Base-by-base conservation (phyloP, 2,888 invertebrate genomes). In the Thera britannica region DNA sequence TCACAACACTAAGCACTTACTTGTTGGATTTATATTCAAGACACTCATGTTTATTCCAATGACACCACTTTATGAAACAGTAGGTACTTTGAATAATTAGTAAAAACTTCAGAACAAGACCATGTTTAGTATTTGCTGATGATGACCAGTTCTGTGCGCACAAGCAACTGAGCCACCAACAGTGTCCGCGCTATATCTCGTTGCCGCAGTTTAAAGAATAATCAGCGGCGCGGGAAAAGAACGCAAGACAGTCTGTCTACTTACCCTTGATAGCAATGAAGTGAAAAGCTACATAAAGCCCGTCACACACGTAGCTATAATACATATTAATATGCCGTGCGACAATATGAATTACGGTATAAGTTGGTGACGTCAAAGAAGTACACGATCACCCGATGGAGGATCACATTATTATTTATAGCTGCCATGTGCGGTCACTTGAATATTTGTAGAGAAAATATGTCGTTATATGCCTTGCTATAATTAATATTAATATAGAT, bases 201-300 rank as follows among this genome's bases (percentile, higher is more conserved):
- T 52, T 65, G 58, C 38, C 65, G 56, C 55, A 5, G 61, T 65
- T 61, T 68, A 67, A 67, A 51, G 56, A 60, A 71, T 74, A 71
- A 66, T 65, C 62, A 67, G 58, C 71, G 65, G 65, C 51, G 72
- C 62, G 71, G 61, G 67, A 72, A 72, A 71, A 70, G 64, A 67
- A 64, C 55, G 60, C 60, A 54, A 54, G 70, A 64, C 63, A 63
- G 60, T 66, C 69, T 67, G 44, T 66, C 65, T 58, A 58, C 52
- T 12, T 4, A 41, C 12, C 38, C 36, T 57, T 62, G 61, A 60
- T 67, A 58, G 57, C 46, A 44, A 55, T 54, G 8, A 23, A 12
- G 56, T 11, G 34, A 60, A 60, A 64, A 55, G 52, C 36, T 54
- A 36, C 36, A 23, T 23, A 23, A 23, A 23, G 23, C 23, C 23